Base-by-base conservation (phyloP, 2,888 invertebrate species). In the Stomorhina lunata region DNA sequence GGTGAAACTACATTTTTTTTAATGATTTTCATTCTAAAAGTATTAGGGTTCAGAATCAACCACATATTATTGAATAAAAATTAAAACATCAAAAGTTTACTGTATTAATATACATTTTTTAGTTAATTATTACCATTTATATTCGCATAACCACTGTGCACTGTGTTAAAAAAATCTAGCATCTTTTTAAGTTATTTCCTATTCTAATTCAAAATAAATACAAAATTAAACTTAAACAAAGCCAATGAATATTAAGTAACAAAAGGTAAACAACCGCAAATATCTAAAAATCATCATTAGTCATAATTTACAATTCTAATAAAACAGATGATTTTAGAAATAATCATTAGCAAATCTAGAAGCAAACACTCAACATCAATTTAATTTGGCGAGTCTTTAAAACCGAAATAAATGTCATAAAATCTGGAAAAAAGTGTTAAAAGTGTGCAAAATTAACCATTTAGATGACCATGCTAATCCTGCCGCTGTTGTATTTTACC, bases 221-320 rank as follows among this genome's bases (percentile, higher is more conserved):
- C 6, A 25, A 25, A 50, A 50, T 50, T 12, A 25, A n/a, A n/a
- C n/a, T 25, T 25, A n/a, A 50, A 25, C 25, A 5, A 10, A 22
- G n/a, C 25, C 25, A 25, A 25, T 25, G 2, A 22, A 25, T 12
- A 12, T 50, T n/a, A n/a, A 25, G 17, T 5, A 17, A 20, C 34
- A 20, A 40, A 61, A 40, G 40, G 61, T 61, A 43, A 61, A 61
- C 12, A 40, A 61, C 22, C 37, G 25, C 61, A 40, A 61, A 61
- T 25, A 9, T 15, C 15, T 27, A 15, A 40, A 2, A 4, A 40
- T 10, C 7, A 32, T 12, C 22, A 15, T 40, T 68, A 68, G 66
- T 53, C 37, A 53, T 25, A 25, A 9, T 53, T 68, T 68, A 29
- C 15, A 68, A 9, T 34, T 68, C 53, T 53, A 37, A 53, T 10